Percentiles rank a stretch among this genome's conserved stretches.
These are phyloP conservation scores for Philonicus albiceps DNA, from an alignment of 2,888 invertebrate genomes.

Conservation along the genomic window DNA sequence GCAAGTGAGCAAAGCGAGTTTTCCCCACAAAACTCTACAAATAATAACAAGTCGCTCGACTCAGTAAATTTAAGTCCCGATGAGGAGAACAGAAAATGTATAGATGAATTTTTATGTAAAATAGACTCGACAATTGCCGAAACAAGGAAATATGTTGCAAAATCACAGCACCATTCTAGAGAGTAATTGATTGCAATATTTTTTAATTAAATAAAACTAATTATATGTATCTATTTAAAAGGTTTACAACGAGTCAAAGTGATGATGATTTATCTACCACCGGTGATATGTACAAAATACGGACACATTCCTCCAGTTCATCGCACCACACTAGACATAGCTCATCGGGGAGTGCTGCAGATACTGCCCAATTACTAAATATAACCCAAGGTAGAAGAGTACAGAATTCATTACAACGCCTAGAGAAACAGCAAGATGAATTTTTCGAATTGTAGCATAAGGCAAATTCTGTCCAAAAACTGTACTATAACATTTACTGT, in stretches of 20 bases:
- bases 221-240: constrained; percentile 44
- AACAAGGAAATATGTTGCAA: constrained; percentile 83
- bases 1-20: constrained; percentile 43
- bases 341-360: constrained; percentile 66
- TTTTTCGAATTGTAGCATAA: constrained; percentile 88
- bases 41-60: constrained; percentile 63
- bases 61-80: constrained; percentile 71
- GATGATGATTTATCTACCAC: constrained; percentile 58
- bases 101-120: constrained; percentile 82
- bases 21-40: constrained; percentile 53
- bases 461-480: constrained; percentile 45
- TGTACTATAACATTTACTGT: constrained; percentile 41
- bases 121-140: constrained; percentile 85
- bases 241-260: constrained; percentile 59
- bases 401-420: constrained; percentile 79
- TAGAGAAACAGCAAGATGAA: constrained; percentile 87
- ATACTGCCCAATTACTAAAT: constrained; percentile 64
- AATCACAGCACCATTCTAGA: constrained; percentile 78
- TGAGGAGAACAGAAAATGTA: constrained; percentile 77
- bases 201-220: background rate
- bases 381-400: constrained; percentile 83
- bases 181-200: constrained; percentile 72
- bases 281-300: constrained; percentile 53
- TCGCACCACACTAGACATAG: constrained; percentile 61
- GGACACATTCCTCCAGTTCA: constrained; percentile 51